phyloP scores from a whole-genome alignment of 2,113 vertebrate species.

The Pygathrix nemaeus region DNA sequence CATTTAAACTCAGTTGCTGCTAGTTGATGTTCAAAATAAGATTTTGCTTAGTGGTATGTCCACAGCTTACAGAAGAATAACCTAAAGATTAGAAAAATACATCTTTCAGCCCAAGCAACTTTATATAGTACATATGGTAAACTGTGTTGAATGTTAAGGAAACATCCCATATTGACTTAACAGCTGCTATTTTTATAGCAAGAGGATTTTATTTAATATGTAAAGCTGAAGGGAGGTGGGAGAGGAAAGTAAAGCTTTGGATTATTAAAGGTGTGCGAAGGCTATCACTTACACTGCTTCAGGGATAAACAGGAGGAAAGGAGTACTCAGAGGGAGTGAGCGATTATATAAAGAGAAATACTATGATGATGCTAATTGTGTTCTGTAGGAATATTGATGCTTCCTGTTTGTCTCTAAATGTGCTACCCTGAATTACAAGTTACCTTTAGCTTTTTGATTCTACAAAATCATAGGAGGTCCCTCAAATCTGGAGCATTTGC shows the following conservation, averaged over 20 bases:
- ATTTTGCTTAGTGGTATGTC: background rate
- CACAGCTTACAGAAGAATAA: background rate
- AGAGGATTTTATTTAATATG: background rate
- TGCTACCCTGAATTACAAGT: background rate
- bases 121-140: background rate
- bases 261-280: background rate
- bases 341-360: background rate
- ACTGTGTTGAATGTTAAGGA: background rate
- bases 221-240: background rate
- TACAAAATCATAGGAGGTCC: background rate
- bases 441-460: background rate
- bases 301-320: background rate
- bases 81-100: background rate
- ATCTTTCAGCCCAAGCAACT: background rate
- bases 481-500: background rate
- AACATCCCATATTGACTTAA: background rate
- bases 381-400: conserved; percentile 7
- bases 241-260: background rate
- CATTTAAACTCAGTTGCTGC: background rate
- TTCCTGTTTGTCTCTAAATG: background rate
- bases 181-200: background rate
- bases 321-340: background rate
- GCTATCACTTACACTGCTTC: background rate
- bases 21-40: background rate
- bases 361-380: background rate